Evolutionary conservation across 1,140 invertebrate species (phyloP), one percentile per base, ranked within the genome.

Genomic region (Temnothorax curvispinosus): DNA sequence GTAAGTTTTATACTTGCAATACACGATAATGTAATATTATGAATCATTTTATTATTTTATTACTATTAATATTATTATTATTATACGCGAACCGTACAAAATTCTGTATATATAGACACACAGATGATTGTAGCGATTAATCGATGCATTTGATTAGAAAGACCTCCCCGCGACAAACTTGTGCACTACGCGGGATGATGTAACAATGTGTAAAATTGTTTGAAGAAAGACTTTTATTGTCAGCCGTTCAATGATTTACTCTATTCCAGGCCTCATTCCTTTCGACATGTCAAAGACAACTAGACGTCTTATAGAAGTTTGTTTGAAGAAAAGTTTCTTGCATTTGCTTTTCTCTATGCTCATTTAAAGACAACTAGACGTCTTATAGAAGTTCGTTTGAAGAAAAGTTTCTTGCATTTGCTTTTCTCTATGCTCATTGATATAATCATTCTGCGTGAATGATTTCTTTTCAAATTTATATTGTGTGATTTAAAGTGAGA

Each of bases 1-100:
- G 76, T 88, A 56, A 90, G 27, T 82, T 88, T 90, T 90, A 69
- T 88, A 90, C 80, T 35, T 77, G 56, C 58, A 50, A 84, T 35
- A 60, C 69, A 50, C 21, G 9, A 38, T 58, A 71, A 60, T 50
- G 69, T 74, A 60, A 47, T 54, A 75, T 74, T 74, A 74, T 75
- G 18, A 84, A 75, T 84, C 13, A 82, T 82, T 72, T 65, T 72
- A 50, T 81, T 72, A 47, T 27, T 60, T 35, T 71, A 60, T 60
- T 84, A 84, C 35, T 74, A 60, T 60, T 82, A 74, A 35, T 71
- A 9, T 69, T 74, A 74, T 74, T 60, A 74, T 84, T 75, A 82
- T 50, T 78, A 64, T 78, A 35, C 5, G 27, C 13, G 54, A 50
- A 8, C 41, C 41, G 54, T 84, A 84, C 41, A 60, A 84, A 75